phyloP scores from a whole-genome alignment of 2,797 vertebrate species.

The Pempheris klunzingeri region DNA sequence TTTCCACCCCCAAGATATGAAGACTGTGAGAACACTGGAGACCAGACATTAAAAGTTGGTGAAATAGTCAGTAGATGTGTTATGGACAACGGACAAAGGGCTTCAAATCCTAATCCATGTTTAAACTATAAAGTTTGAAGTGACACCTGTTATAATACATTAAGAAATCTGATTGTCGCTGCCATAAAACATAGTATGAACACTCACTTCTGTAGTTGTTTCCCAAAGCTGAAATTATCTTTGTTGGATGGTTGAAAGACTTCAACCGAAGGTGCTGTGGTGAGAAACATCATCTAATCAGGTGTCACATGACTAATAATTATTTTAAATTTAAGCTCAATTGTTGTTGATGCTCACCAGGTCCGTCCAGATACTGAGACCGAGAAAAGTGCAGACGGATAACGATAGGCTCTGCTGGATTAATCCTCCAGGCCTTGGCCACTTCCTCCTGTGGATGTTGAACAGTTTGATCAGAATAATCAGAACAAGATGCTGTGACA shows the following conservation, averaged over 20 bases:
- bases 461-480: slow-evolving; percentile 12
- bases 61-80: background rate
- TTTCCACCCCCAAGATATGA: slow-evolving; percentile 95
- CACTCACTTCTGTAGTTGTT: slow-evolving; percentile 94
- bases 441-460: slow-evolving; percentile 88
- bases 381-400: slow-evolving; percentile 93
- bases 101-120: background rate
- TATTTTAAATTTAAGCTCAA: too few species aligned
- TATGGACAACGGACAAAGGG: background rate
- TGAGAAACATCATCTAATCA: slow-evolving; percentile 38
- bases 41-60: slow-evolving; percentile 14
- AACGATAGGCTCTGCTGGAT: slow-evolving; percentile 91
- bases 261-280: slow-evolving; percentile 92
- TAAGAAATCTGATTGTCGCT: background rate
- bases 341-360: slow-evolving; percentile 86
- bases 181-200: background rate
- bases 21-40: slow-evolving; percentile 91
- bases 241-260: slow-evolving; percentile 94
- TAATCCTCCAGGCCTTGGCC: slow-evolving; percentile 93
- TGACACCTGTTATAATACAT: background rate
- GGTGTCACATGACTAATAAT: slow-evolving; percentile 11
- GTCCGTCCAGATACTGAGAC: slow-evolving; percentile 95
- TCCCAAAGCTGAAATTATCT: slow-evolving; percentile 90
- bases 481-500: background rate
- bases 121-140: background rate